Evolutionary conservation across 1,140 invertebrate species (phyloP).

Genomic region (Ectropis grisescens): DNA sequence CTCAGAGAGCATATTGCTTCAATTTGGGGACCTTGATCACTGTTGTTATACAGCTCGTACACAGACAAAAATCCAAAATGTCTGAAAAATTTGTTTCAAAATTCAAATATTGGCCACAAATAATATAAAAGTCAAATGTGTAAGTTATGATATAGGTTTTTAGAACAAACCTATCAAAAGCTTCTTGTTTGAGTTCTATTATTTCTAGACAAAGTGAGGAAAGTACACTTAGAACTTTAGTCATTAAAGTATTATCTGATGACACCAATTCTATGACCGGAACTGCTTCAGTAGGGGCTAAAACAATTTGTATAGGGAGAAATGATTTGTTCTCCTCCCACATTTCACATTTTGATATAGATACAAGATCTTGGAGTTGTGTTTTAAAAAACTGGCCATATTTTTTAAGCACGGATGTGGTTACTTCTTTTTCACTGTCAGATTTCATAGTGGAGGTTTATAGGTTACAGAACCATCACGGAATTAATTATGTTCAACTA

Average conservation of each 20-base stretch:
- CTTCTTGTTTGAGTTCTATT: conserved; percentile 76
- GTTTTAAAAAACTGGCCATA: conserved; percentile 83
- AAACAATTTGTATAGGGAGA: conserved; percentile 69
- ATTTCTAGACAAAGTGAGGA: conserved; percentile 86
- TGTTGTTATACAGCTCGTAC: conserved; percentile 50
- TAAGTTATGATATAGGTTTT: too few species aligned
- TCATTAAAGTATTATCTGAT: conserved; percentile 86
- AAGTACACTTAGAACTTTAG: conserved; percentile 86
- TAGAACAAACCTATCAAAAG: conserved; percentile 34
- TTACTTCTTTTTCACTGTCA: conserved; percentile 49
- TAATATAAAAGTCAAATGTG: too few species aligned
- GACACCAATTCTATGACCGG: conserved; percentile 78
- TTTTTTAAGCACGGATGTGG: conserved; percentile 49
- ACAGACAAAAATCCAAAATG: conserved; percentile 52
- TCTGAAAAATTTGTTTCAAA: conserved; percentile 23
- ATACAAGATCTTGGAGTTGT: conserved; percentile 63
- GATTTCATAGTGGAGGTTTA: conserved; percentile 19
- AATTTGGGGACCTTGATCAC: conserved; percentile 50
- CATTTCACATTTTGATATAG: conserved; percentile 11
- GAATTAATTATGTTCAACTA: too few species aligned
- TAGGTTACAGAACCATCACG: too few species aligned
- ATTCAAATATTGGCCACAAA: too few species aligned
- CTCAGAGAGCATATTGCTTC: conserved; percentile 75
- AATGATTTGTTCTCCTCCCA: conserved; percentile 70
- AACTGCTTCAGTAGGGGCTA: conserved; percentile 74